Evolutionary conservation across 2,888 invertebrate genomes (phyloP).

Genomic region (Papilio protenor): DNA sequence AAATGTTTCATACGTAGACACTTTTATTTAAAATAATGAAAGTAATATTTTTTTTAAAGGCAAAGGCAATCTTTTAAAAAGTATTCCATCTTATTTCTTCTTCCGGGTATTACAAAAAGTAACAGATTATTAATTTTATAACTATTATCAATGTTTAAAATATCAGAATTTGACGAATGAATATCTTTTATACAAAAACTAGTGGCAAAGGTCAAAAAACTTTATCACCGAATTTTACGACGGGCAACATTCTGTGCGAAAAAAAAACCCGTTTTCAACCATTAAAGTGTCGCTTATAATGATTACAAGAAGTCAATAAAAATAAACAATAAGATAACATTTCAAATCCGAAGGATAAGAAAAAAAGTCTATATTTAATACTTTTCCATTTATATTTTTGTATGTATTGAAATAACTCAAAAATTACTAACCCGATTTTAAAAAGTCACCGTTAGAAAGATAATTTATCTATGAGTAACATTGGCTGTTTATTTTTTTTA

Average conservation of each 20-base stretch:
- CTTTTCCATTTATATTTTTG: not conserved
- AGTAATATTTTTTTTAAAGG: no score
- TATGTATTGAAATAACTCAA: no score
- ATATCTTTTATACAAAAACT: not conserved
- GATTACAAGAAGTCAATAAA: not conserved
- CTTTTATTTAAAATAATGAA: no score
- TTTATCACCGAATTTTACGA: not conserved
- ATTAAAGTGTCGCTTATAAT: not conserved
- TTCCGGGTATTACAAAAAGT: not conserved
- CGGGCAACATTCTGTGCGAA: not conserved
- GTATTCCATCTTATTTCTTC: not conserved
- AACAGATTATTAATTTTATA: not conserved
- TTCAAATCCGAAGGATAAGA: conserved; percentile 5
- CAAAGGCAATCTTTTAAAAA: not conserved
- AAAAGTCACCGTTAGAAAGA: no score
- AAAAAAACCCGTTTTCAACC: not conserved
- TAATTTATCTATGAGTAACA: no score
- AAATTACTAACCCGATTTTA: no score
- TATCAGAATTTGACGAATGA: not conserved
- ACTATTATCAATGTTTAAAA: not conserved
- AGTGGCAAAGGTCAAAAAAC: conserved; percentile 17
- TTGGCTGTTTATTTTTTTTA: no score
- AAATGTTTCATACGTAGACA: no score
- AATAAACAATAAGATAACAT: not conserved
- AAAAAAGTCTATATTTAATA: not conserved